Conservation (phyloP, 2,113 vertebrate genomes). For the Pseudopipra pipra region DNA sequence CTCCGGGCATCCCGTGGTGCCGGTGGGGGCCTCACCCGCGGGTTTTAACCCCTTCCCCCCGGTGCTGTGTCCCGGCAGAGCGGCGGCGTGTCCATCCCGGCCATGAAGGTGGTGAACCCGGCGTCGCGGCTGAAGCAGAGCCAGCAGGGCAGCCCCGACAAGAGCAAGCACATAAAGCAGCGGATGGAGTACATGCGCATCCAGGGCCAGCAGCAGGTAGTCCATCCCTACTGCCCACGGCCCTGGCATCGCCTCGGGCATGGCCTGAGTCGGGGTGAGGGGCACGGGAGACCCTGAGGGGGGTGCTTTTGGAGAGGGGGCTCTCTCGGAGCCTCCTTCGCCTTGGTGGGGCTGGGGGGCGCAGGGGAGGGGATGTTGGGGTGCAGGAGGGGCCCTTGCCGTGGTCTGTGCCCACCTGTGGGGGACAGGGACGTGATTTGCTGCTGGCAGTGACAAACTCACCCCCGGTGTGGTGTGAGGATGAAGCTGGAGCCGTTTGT, state of each 20-base stretch:
- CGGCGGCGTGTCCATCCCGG: slow-evolving; percentile 74
- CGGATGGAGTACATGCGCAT: slow-evolving; percentile 89
- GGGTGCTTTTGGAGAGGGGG: rapidly evolving
- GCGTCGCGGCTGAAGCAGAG: slow-evolving; percentile 89
- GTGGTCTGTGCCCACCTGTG: rapidly evolving
- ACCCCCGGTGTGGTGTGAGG: not conserved
- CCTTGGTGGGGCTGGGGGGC: not conserved
- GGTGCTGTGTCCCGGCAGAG: slow-evolving; percentile 63
- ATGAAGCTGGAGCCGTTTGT: rapidly evolving
- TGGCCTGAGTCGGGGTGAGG: not conserved
- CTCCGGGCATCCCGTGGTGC: not conserved
- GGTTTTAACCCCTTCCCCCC: not conserved
- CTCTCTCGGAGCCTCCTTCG: rapidly evolving
- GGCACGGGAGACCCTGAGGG: not conserved
- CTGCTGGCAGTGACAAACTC: not conserved
- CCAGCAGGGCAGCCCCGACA: slow-evolving; percentile 91
- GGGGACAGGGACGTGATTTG: rapidly evolving
- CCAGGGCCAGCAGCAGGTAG: slow-evolving; percentile 95
- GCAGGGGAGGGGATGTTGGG: rapidly evolving
- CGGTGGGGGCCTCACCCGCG: rapidly evolving
- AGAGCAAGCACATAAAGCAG: slow-evolving; percentile 88
- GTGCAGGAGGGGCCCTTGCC: not conserved
- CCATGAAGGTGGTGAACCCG: slow-evolving; percentile 84
- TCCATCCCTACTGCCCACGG: slow-evolving; percentile 57
- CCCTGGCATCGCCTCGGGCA: not conserved